phyloP scores from a whole-genome alignment of 2,888 invertebrate genomes.

The Cheilosia pagana region DNA sequence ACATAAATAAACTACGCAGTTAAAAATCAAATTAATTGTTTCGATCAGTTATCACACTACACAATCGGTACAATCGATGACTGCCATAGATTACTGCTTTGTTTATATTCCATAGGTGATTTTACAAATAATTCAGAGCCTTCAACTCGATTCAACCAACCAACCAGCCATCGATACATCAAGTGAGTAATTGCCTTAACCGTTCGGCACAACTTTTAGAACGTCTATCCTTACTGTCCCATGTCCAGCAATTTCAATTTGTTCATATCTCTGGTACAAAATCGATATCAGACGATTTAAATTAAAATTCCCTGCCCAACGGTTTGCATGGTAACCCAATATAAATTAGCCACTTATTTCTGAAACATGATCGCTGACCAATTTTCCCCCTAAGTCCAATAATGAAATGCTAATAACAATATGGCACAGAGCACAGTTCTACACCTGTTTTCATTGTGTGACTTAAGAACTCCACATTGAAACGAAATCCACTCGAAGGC shows the following conservation, averaged over 20 bases:
- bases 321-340: constrained; percentile 50
- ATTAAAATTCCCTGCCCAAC: constrained; percentile 43
- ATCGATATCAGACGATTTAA: constrained; percentile 25
- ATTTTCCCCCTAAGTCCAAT: constrained; percentile 29
- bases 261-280: constrained; percentile 14
- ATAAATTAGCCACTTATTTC: constrained; percentile 66
- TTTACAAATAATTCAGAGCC: neutral
- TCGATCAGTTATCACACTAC: constrained; percentile 3
- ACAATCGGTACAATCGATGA: constrained; percentile 8
- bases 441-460: constrained; percentile 48
- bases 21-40: constrained; percentile 8
- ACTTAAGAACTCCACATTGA: constrained; percentile 9
- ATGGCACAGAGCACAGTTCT: constrained; percentile 12
- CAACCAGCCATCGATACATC: neutral
- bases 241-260: constrained; percentile 18
- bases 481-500: constrained; percentile 11
- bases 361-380: constrained; percentile 59
- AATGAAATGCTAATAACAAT: constrained; percentile 39
- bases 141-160: neutral
- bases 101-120: neutral
- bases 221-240: neutral
- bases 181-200: constrained; percentile 24
- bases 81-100: constrained; percentile 1
- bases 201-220: neutral
- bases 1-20: neutral